phyloP scores from a whole-genome alignment of 1,140 invertebrate species.

The Drosophila carrolli region DNA sequence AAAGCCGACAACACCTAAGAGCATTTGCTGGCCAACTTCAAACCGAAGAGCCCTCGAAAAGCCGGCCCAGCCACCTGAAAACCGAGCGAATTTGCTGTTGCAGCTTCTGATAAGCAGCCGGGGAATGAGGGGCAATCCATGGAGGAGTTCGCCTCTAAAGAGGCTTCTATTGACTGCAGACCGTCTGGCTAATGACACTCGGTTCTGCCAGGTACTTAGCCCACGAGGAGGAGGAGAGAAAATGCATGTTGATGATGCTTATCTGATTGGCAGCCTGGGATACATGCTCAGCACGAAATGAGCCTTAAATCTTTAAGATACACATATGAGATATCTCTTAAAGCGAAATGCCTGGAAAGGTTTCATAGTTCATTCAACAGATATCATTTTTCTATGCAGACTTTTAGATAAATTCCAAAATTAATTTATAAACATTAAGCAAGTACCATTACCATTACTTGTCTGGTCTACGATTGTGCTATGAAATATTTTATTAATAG shows the following conservation, averaged over 20 bases:
- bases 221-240: not conserved
- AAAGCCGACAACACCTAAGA: slow-evolving; percentile 18
- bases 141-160: not conserved
- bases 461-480: too few relatives aligned
- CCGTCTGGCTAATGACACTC: slow-evolving; percentile 20
- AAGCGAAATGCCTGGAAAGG: not conserved
- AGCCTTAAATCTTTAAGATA: not conserved
- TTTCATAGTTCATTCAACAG: too few relatives aligned
- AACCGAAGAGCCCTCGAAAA: slow-evolving; percentile 16
- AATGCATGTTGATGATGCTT: slow-evolving; percentile 11
- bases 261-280: not conserved
- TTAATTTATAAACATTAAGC: too few relatives aligned
- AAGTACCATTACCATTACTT: too few relatives aligned
- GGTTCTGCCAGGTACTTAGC: slow-evolving; percentile 6
- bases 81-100: slow-evolving; percentile 28
- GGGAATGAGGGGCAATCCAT: not conserved
- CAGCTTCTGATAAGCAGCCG: slow-evolving; percentile 28
- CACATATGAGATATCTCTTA: not conserved
- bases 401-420: too few relatives aligned
- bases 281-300: not conserved
- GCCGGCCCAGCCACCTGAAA: slow-evolving; percentile 13
- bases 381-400: too few relatives aligned
- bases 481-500: too few relatives aligned
- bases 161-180: slow-evolving; percentile 4
- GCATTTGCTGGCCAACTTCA: slow-evolving; percentile 33